Percentiles rank a stretch among this genome's conserved stretches.
Conservation (phyloP, 2,888 invertebrate species). For the Campaea margaritaria region DNA sequence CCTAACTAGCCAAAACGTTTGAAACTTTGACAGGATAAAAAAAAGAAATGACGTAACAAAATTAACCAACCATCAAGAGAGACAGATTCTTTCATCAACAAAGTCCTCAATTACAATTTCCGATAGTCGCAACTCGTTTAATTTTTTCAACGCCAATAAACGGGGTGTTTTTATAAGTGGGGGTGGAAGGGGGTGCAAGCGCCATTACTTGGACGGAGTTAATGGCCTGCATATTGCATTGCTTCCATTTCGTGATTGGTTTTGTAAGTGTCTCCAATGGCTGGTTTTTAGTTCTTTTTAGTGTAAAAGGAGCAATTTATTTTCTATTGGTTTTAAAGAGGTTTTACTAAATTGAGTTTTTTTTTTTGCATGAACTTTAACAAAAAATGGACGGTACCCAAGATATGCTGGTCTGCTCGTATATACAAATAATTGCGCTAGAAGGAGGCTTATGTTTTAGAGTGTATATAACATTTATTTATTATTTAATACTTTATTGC, state of each 20-base stretch:
- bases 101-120: constrained; percentile 34
- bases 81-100: constrained; percentile 7
- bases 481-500: too few relatives aligned
- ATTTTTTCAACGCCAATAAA: constrained; percentile 41
- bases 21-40: too few relatives aligned
- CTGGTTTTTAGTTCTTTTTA: constrained; percentile 33
- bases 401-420: too few relatives aligned
- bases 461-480: too few relatives aligned
- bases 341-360: neutral
- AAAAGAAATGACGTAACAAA: neutral
- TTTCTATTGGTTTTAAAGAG: neutral
- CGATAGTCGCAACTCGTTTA: constrained; percentile 21
- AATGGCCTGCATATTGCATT: constrained; percentile 63
- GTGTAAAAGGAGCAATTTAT: neutral
- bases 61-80: too few relatives aligned
- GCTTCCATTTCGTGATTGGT: constrained; percentile 59
- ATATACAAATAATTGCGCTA: too few relatives aligned
- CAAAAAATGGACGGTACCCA: too few relatives aligned
- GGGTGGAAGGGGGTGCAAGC: constrained; percentile 4
- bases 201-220: constrained; percentile 44
- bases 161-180: constrained; percentile 32
- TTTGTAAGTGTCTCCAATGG: constrained; percentile 46
- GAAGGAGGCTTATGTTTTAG: too few relatives aligned
- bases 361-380: neutral
- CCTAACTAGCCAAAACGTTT: too few relatives aligned